A percentile compares a stretch with the other conserved stretches of the same genome.
phyloP scores from a whole-genome alignment of 2,888 invertebrate genomes.

The Dendrolimus pini region DNA sequence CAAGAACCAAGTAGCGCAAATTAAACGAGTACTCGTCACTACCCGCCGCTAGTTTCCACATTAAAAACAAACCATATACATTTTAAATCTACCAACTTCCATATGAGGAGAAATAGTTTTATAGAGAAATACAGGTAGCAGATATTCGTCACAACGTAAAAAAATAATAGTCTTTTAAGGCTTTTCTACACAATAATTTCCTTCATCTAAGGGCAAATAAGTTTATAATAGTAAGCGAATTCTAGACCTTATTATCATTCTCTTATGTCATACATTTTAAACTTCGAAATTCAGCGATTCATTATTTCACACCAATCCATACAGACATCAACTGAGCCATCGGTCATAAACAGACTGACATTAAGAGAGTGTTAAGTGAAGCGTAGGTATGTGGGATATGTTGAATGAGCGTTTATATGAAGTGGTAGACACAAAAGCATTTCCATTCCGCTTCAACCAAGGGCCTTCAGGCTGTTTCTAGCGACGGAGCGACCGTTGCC shows the following conservation, averaged over 20 bases:
- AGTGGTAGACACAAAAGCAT: conserved; percentile 19
- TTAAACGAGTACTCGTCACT: conserved; percentile 66
- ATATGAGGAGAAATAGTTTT: not conserved
- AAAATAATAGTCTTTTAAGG: too few species aligned
- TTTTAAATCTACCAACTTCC: conserved; percentile 17
- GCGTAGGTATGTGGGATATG: not conserved
- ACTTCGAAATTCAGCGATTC: too few species aligned
- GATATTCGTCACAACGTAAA: not conserved
- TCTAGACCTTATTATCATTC: too few species aligned
- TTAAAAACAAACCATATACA: conserved; percentile 14
- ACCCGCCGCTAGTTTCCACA: conserved; percentile 39
- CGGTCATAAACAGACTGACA: too few species aligned
- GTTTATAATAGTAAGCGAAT: too few species aligned
- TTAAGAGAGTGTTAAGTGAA: too few species aligned
- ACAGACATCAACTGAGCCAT: too few species aligned
- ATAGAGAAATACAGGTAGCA: not conserved
- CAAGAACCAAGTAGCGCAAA: conserved; percentile 60
- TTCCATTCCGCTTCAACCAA: conserved; percentile 6
- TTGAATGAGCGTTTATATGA: conserved; percentile 8
- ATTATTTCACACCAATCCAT: too few species aligned
- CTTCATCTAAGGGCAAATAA: too few species aligned
- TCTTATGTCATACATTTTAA: too few species aligned
- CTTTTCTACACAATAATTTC: too few species aligned
- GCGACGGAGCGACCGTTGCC: conserved; percentile 61
- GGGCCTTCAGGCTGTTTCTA: conserved; percentile 28